Evolutionary conservation across 1,140 invertebrate genomes (phyloP).

Genomic region (Neocloeon triangulifer): DNA sequence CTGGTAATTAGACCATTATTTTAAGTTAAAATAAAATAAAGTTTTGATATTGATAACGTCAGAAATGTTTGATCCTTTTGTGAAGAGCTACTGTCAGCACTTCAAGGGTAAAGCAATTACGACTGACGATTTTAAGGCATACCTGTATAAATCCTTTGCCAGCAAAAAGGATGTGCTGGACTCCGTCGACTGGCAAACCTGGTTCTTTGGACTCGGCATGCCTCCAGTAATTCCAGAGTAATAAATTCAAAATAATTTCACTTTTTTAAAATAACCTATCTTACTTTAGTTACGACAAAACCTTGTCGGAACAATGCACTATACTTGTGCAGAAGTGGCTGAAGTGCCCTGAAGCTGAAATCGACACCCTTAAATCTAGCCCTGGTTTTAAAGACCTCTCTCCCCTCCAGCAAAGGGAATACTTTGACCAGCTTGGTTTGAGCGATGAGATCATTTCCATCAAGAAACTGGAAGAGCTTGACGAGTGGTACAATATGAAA

Average conservation of each 20-base stretch:
- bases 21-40: too few relatives aligned
- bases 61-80: slow-evolving; percentile 63
- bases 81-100: slow-evolving; percentile 57
- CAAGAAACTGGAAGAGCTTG: slow-evolving; percentile 34
- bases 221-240: slow-evolving; percentile 64
- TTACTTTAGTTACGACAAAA: slow-evolving; percentile 49
- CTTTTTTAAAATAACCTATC: too few relatives aligned
- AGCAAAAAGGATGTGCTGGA: slow-evolving; percentile 20
- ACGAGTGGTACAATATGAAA: slow-evolving; percentile 42
- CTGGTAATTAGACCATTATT: too few relatives aligned
- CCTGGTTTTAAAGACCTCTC: slow-evolving; percentile 30
- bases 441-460: too few relatives aligned
- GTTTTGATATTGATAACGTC: too few relatives aligned
- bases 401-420: slow-evolving; percentile 43
- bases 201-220: slow-evolving; percentile 67
- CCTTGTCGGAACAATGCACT: slow-evolving; percentile 36
- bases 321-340: slow-evolving; percentile 31
- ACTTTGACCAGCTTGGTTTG: slow-evolving; percentile 48
- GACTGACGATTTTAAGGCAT: slow-evolving; percentile 57
- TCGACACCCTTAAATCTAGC: slow-evolving; percentile 9
- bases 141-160: slow-evolving; percentile 55
- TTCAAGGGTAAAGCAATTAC: slow-evolving; percentile 67
- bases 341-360: slow-evolving; percentile 21
- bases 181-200: slow-evolving; percentile 60
- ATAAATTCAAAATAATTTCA: too few relatives aligned